Conservation (phyloP, 1,140 invertebrate genomes). For the Protaetia brevitarsis region DNA sequence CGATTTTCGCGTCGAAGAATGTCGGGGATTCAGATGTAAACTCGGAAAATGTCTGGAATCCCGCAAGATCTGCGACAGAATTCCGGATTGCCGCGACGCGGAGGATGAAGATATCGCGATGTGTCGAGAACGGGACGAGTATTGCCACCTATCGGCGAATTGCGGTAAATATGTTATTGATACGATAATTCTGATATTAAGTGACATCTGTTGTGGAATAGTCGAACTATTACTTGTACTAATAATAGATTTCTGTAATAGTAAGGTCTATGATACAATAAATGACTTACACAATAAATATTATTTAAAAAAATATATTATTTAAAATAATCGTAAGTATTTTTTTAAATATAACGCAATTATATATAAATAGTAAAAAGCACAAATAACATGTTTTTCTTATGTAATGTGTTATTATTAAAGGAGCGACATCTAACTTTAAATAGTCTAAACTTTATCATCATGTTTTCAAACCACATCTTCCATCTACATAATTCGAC, state of each 20-base stretch:
- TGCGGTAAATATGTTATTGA: conserved; percentile 44
- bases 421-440: background rate
- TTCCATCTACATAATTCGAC: background rate
- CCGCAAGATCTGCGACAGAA: conserved; percentile 65
- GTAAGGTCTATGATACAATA: too few relatives aligned
- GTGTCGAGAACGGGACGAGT: conserved; percentile 46
- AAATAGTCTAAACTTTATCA: background rate
- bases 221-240: too few relatives aligned
- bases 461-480: background rate
- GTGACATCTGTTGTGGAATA: background rate
- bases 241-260: too few relatives aligned
- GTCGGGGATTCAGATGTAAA: conserved; percentile 63
- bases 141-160: conserved; percentile 35
- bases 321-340: too few relatives aligned
- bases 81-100: conserved; percentile 66
- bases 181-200: background rate
- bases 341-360: too few relatives aligned
- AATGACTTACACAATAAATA: too few relatives aligned
- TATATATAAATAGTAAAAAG: too few relatives aligned
- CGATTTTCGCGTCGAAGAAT: conserved; percentile 41
- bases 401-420: too few relatives aligned
- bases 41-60: conserved; percentile 66
- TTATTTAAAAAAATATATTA: too few relatives aligned
- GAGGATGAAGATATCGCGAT: conserved; percentile 58
- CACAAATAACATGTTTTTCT: too few relatives aligned